A percentile compares a stretch with the other conserved stretches of the same genome.
Conservation (phyloP, 2,888 invertebrate species). For the Yponomeuta evonymella region DNA sequence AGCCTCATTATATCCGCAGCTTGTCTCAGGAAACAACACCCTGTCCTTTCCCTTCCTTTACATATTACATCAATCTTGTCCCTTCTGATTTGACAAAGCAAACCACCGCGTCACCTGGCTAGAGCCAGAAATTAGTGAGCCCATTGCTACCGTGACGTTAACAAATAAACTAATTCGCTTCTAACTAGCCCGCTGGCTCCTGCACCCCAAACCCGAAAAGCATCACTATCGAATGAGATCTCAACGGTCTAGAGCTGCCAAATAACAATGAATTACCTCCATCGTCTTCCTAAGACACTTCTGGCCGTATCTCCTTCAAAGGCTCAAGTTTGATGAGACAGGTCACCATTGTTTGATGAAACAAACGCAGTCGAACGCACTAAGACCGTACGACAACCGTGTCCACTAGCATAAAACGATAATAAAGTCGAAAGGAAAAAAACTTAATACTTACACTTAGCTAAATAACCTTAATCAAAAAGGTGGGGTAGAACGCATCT, state of each 20-base stretch:
- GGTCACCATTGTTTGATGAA: background rate
- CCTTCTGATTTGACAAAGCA: background rate
- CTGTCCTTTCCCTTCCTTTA: too few relatives aligned
- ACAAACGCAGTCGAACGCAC: slow-evolving; percentile 32
- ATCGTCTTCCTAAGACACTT: background rate
- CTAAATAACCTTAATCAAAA: slow-evolving; percentile 54
- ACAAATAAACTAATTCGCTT: slow-evolving; percentile 7
- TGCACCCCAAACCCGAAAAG: background rate
- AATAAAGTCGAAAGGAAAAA: slow-evolving; percentile 32
- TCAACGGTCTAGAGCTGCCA: slow-evolving; percentile 10
- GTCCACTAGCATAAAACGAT: slow-evolving; percentile 59
- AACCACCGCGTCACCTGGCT: background rate
- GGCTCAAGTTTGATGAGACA: background rate
- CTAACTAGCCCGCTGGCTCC: slow-evolving; percentile 7
- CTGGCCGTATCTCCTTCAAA: background rate
- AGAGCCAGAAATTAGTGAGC: background rate
- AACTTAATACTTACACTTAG: slow-evolving; percentile 58
- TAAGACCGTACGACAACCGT: slow-evolving; percentile 70
- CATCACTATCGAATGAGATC: slow-evolving; percentile 15
- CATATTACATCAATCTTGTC: too few relatives aligned
- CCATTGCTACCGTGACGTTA: slow-evolving; percentile 7
- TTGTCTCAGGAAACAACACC: too few relatives aligned
- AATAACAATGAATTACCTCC: slow-evolving; percentile 12
- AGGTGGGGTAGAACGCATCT: slow-evolving; percentile 56
- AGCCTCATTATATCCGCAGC: too few relatives aligned